Evolutionary conservation across 2,888 invertebrate species (phyloP).

Genomic region (Mellilla xanthometata): DNA sequence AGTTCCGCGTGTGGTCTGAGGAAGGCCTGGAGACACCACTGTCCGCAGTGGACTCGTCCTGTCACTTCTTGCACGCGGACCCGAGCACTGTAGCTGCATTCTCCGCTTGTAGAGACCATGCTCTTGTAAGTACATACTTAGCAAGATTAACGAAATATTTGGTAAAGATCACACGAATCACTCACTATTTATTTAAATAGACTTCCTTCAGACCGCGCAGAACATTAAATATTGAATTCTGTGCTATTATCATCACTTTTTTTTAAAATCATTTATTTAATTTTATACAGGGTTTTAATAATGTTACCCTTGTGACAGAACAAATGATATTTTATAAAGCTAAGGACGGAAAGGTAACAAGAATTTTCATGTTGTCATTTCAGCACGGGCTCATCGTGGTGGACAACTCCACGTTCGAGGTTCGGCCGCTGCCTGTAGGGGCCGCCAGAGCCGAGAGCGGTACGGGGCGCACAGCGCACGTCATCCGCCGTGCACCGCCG

Average conservation of each 20-base stretch:
- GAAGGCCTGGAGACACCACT: constrained; percentile 61
- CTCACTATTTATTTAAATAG: no score
- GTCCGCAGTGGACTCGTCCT: constrained; percentile 67
- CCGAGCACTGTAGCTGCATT: constrained; percentile 84
- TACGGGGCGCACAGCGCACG: constrained; percentile 74
- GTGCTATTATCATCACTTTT: no score
- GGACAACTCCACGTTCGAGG: constrained; percentile 86
- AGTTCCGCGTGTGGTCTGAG: constrained; percentile 84
- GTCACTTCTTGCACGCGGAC: constrained; percentile 86
- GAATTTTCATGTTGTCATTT: background rate
- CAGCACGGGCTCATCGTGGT: constrained; percentile 87
- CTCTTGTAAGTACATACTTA: constrained; percentile 86
- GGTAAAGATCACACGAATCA: no score
- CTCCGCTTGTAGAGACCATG: constrained; percentile 84
- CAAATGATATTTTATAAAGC: no score
- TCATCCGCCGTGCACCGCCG: constrained; percentile 81
- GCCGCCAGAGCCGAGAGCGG: constrained; percentile 60
- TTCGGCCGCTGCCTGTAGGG: constrained; percentile 83
- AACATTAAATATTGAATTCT: no score
- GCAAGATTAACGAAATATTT: no score
- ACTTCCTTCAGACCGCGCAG: no score
- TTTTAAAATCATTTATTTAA: no score
- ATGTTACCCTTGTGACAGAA: no score
- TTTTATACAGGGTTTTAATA: no score
- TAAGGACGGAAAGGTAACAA: background rate